phyloP scores from a whole-genome alignment of 2,888 invertebrate genomes.

The Adelognathus sp. region DNA sequence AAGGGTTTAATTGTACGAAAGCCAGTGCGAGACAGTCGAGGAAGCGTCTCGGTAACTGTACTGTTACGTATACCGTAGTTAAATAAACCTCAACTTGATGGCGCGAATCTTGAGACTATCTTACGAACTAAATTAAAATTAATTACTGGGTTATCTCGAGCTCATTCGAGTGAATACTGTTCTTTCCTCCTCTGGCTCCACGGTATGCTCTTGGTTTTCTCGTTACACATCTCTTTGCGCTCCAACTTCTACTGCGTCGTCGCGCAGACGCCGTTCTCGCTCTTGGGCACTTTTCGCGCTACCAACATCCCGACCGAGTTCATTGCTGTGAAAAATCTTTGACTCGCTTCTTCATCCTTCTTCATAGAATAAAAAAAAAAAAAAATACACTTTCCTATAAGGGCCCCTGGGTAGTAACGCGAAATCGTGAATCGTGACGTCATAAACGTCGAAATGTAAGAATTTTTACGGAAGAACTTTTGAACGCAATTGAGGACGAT shows the following conservation, averaged over 20 bases:
- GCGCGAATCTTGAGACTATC: conserved; percentile 38
- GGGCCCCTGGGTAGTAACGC: no score
- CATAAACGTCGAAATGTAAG: no score
- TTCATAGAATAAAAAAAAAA: no score
- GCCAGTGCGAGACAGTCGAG: neutral
- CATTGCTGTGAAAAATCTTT: no score
- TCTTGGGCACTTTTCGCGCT: neutral
- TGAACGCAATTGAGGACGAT: no score
- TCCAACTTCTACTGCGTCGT: neutral
- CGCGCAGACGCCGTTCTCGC: neutral
- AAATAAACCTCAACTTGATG: conserved; percentile 6
- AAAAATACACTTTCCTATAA: no score
- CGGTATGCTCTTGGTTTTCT: neutral
- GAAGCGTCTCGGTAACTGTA: neutral
- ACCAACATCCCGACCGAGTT: no score
- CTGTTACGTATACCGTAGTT: neutral
- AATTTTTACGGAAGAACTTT: no score
- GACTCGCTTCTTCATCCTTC: no score
- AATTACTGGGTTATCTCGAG: conserved; percentile 59
- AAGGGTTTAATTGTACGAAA: conserved; percentile 1
- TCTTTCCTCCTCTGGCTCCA: neutral
- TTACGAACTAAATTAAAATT: conserved; percentile 61
- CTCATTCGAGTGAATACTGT: conserved; percentile 5
- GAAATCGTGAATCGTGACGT: no score
- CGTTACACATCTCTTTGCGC: neutral